Percentiles rank a stretch among this genome's conserved stretches.
Evolutionary conservation across 2,113 vertebrate genomes (phyloP).

Genomic region (Phoenicopterus ruber): DNA sequence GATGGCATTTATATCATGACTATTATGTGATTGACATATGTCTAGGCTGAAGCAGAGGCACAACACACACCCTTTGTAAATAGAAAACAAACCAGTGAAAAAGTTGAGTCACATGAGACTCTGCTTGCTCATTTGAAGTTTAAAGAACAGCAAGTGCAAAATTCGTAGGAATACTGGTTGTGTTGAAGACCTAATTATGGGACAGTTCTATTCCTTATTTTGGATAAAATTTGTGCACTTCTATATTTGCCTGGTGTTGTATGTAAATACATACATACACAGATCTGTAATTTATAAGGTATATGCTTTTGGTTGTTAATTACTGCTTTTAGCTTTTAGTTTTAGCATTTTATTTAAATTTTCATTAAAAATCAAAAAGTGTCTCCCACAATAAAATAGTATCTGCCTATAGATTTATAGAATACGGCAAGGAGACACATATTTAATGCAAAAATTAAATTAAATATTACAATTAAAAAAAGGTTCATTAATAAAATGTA

Average conservation of each 20-base stretch:
- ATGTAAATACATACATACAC: not conserved
- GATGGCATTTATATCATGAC: slow-evolving; percentile 32
- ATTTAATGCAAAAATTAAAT: not conserved
- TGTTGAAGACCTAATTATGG: not conserved
- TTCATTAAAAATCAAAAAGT: not conserved
- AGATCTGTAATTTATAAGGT: not conserved
- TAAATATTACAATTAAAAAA: not conserved
- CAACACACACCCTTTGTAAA: not conserved
- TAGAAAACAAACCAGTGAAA: not conserved
- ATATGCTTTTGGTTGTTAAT: not conserved
- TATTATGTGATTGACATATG: slow-evolving; percentile 30
- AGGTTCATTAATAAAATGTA: not conserved
- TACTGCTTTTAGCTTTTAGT: not conserved
- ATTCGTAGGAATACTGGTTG: rapidly evolving
- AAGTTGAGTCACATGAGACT: not conserved
- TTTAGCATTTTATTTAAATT: not conserved
- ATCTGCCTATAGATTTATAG: not conserved
- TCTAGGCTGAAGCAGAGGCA: slow-evolving; percentile 1
- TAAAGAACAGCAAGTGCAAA: not conserved
- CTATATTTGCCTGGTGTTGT: not conserved
- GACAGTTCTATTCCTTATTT: not conserved
- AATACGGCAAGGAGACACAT: not conserved
- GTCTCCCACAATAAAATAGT: not conserved
- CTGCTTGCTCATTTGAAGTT: not conserved
- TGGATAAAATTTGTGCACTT: not conserved